Evolutionary conservation across 2,113 vertebrate genomes (phyloP).

Genomic region (Accipiter virgatus): DNA sequence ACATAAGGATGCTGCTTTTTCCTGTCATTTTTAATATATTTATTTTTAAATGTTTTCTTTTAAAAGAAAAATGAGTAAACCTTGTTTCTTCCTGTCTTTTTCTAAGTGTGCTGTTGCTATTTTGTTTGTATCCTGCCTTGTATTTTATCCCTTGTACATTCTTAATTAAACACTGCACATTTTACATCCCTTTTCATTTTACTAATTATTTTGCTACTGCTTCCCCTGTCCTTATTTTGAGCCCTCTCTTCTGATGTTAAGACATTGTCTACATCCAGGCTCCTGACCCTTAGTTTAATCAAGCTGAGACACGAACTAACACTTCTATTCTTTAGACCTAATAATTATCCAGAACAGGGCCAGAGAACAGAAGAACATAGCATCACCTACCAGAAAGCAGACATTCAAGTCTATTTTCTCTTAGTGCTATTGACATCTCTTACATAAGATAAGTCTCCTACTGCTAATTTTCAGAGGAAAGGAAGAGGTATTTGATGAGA

Average conservation of each 20-base stretch:
- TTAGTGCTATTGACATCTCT: neutral
- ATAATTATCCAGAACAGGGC: neutral
- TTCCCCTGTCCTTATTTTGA: neutral
- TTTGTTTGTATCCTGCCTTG: constrained; percentile 20
- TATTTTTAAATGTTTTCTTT: constrained; percentile 48
- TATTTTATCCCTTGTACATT: neutral
- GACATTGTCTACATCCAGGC: neutral
- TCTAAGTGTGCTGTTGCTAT: neutral
- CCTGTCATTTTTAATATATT: constrained; percentile 49
- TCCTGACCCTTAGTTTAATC: constrained; percentile 16
- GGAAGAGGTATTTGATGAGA: neutral
- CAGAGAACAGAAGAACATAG: neutral
- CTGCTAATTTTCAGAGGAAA: neutral
- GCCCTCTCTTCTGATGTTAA: neutral
- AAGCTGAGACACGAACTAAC: constrained; percentile 1
- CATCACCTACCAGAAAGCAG: neutral
- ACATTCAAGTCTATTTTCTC: neutral
- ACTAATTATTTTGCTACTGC: neutral
- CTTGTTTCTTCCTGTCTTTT: constrained; percentile 39
- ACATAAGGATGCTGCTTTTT: constrained; percentile 36
- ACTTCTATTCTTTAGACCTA: neutral
- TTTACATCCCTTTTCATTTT: neutral
- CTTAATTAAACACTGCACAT: neutral
- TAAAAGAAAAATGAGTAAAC: constrained; percentile 1
- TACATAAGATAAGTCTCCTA: neutral